These are phyloP conservation scores for Rhinopithecus roxellana DNA, from an alignment of 2,113 vertebrate genomes.

Conservation along the genomic window DNA sequence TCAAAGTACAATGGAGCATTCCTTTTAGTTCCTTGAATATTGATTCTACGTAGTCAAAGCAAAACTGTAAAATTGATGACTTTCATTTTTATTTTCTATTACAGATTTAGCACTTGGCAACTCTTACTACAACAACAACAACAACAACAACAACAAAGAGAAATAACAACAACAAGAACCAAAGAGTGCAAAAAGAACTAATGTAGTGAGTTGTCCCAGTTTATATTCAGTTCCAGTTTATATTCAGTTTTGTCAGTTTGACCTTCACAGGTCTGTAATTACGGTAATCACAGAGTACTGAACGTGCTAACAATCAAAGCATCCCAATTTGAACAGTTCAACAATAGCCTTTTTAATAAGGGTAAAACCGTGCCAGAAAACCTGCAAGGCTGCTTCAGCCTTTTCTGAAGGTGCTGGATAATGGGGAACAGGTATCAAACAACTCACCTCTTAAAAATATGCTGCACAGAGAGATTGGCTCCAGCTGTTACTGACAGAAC, in stretches of 20 bases:
- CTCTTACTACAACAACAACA: not conserved
- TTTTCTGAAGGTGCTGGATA: slow-evolving; percentile 52
- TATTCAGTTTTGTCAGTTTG: slow-evolving; percentile 78
- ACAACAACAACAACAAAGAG: not conserved
- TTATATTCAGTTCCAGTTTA: slow-evolving; percentile 68
- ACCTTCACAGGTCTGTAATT: slow-evolving; percentile 80
- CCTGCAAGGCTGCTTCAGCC: slow-evolving; percentile 37
- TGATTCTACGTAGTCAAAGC: not conserved
- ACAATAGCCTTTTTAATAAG: slow-evolving; percentile 72
- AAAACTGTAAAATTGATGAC: slow-evolving; percentile 43
- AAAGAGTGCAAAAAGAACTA: slow-evolving; percentile 40
- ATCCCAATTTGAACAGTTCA: slow-evolving; percentile 67
- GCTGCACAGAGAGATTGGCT: not conserved
- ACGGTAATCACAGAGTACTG: slow-evolving; percentile 77
- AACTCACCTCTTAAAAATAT: not conserved
- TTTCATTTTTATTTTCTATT: slow-evolving; percentile 57
- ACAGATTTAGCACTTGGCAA: slow-evolving; percentile 54
- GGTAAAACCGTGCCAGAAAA: slow-evolving; percentile 55
- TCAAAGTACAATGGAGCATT: not conserved
- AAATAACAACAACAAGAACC: not conserved
- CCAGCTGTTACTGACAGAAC: not conserved
- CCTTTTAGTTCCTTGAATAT: not conserved
- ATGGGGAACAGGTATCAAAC: slow-evolving; percentile 36
- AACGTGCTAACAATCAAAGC: slow-evolving; percentile 74
- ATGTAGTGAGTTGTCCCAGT: slow-evolving; percentile 42